A percentile compares a stretch with the other conserved stretches of the same genome.
These are phyloP conservation scores for Schizopygopsis pylzovi DNA, from an alignment of 2,797 vertebrate genomes.

Conservation along the genomic window DNA sequence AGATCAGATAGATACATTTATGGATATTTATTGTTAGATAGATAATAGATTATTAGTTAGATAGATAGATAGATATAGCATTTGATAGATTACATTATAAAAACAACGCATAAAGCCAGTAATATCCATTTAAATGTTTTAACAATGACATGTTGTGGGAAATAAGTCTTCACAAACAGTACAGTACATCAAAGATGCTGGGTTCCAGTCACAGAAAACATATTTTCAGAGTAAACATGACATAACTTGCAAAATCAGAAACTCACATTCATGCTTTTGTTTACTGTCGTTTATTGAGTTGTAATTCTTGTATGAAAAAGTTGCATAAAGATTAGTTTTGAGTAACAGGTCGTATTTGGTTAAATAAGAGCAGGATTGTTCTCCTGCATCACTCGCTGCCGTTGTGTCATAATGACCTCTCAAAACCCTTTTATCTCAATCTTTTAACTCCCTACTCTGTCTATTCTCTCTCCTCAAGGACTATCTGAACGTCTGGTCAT, in stretches of 20 bases:
- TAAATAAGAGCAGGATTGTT: not conserved
- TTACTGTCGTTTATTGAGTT: not conserved
- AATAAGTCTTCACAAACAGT: too few relatives aligned
- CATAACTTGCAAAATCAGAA: not conserved
- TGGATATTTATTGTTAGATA: too few relatives aligned
- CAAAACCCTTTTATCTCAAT: conserved; percentile 8
- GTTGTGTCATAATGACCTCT: not conserved
- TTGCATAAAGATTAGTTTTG: not conserved
- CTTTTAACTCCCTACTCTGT: not conserved
- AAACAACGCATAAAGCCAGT: too few relatives aligned
- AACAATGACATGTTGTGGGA: too few relatives aligned
- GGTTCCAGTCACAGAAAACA: not conserved
- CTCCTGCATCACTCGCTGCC: not conserved
- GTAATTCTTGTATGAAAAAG: not conserved
- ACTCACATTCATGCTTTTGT: not conserved
- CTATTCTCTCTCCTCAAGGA: conserved; percentile 1
- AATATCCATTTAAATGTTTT: too few relatives aligned
- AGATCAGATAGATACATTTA: too few relatives aligned
- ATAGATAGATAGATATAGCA: too few relatives aligned
- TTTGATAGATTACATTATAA: too few relatives aligned
- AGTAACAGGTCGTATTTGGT: not conserved
- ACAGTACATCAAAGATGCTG: not conserved
- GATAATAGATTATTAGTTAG: too few relatives aligned
- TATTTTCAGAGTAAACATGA: not conserved
- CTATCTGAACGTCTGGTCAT: not conserved